phyloP scores from a whole-genome alignment of 2,113 vertebrate genomes.

The Garra rufa region DNA sequence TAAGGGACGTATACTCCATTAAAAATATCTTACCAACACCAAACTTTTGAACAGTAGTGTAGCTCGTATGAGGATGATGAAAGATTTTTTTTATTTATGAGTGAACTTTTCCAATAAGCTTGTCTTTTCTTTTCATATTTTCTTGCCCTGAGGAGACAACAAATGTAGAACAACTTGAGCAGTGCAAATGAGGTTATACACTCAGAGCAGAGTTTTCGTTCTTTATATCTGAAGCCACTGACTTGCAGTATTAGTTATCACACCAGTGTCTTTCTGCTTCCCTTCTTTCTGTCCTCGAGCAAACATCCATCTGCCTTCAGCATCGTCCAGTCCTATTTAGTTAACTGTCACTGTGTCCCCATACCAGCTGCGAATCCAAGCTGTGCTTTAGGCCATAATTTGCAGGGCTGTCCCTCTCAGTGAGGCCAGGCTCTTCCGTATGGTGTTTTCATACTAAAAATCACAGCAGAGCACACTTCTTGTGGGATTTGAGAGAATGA shows the following conservation, averaged over 20 bases:
- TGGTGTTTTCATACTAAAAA: conserved; percentile 14
- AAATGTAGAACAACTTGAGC: not conserved
- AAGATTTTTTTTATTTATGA: not conserved
- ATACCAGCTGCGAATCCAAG: not conserved
- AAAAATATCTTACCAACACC: not conserved
- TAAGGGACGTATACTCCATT: not conserved
- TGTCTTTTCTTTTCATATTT: not conserved
- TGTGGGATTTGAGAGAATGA: conserved; percentile 19
- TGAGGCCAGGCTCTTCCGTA: not conserved
- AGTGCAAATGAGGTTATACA: conserved; percentile 4
- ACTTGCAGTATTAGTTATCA: conserved; percentile 15
- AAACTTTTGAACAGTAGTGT: not conserved
- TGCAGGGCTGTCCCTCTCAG: not conserved
- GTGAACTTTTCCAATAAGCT: conserved; percentile 1
- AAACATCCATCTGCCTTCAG: conserved; percentile 21
- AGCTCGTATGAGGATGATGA: not conserved
- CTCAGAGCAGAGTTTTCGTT: not conserved
- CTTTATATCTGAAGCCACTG: conserved; percentile 5
- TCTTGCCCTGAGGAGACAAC: not conserved
- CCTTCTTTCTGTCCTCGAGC: not conserved
- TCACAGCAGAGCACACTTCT: conserved; percentile 2
- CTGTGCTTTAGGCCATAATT: conserved; percentile 9
- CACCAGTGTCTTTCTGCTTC: not conserved
- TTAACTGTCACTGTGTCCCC: conserved; percentile 11
- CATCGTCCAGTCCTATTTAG: not conserved